These are phyloP conservation scores for Drosophila watanabei DNA, from an alignment of 1,140 invertebrate genomes.

Conservation along the genomic window DNA sequence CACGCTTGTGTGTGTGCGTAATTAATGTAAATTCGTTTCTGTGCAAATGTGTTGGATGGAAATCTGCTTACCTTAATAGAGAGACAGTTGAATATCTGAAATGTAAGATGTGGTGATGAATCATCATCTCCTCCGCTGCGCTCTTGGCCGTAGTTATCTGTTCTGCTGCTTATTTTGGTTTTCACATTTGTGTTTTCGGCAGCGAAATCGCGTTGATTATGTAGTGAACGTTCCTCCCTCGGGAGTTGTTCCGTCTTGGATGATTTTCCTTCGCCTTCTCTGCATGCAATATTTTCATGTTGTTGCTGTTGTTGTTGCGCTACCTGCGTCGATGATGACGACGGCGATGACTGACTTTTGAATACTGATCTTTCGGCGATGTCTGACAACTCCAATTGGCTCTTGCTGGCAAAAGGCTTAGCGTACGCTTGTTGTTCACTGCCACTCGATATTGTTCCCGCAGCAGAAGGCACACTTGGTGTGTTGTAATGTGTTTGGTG, in stretches of 20 bases:
- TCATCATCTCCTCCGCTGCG: constrained; percentile 70
- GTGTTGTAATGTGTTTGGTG: constrained; percentile 61
- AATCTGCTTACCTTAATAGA: constrained; percentile 85
- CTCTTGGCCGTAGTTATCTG: constrained; percentile 60
- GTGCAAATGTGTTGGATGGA: constrained; percentile 70
- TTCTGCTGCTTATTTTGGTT: constrained; percentile 40
- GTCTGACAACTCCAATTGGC: constrained; percentile 30
- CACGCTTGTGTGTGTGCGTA: constrained; percentile 36
- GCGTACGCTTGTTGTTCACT: constrained; percentile 51
- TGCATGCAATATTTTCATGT: constrained; percentile 25
- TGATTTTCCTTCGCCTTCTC: constrained; percentile 18
- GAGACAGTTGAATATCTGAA: constrained; percentile 84
- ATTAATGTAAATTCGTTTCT: constrained; percentile 56
- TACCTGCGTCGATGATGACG: constrained; percentile 39
- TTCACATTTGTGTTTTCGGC: constrained; percentile 32
- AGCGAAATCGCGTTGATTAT: constrained; percentile 37
- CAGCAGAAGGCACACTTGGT: constrained; percentile 67
- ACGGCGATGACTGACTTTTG: constrained; percentile 46
- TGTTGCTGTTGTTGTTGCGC: constrained; percentile 21
- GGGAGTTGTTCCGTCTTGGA: constrained; percentile 27
- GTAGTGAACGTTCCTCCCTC: constrained; percentile 34
- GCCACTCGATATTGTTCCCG: constrained; percentile 43
- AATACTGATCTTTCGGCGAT: constrained; percentile 44
- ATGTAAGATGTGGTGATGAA: constrained; percentile 80
- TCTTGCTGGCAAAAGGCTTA: constrained; percentile 49